Conservation (phyloP, 2,113 vertebrate species). For the Triplophysa rosa region DNA sequence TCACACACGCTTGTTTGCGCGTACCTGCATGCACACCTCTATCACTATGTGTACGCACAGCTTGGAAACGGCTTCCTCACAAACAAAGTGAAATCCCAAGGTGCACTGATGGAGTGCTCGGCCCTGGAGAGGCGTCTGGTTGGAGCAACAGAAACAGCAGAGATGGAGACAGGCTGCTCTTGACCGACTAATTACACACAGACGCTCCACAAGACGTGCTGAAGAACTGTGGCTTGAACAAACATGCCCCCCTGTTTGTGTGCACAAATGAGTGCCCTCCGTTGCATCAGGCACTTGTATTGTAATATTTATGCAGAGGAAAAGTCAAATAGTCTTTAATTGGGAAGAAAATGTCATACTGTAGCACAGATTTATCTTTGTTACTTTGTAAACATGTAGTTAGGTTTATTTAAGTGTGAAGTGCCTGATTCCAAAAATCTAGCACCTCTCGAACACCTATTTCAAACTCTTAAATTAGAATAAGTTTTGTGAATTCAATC, state of each 20-base stretch:
- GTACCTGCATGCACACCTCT: background rate
- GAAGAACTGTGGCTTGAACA: slow-evolving; percentile 18
- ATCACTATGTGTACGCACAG: slow-evolving; percentile 25
- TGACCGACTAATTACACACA: slow-evolving; percentile 8
- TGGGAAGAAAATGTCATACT: background rate
- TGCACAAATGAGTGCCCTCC: background rate
- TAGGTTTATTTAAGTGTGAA: no score
- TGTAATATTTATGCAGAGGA: background rate
- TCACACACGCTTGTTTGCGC: background rate
- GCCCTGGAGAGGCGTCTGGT: slow-evolving; percentile 35
- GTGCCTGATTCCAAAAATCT: no score
- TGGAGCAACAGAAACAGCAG: slow-evolving; percentile 25
- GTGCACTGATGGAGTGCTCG: slow-evolving; percentile 38
- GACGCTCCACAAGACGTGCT: background rate
- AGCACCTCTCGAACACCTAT: no score
- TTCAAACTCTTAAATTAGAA: no score
- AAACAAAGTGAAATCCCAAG: slow-evolving; percentile 54
- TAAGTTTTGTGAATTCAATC: no score
- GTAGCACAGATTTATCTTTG: background rate
- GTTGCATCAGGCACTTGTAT: slow-evolving; percentile 10
- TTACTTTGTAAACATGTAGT: no score
- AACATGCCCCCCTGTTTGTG: slow-evolving; percentile 19
- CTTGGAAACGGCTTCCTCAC: slow-evolving; percentile 48
- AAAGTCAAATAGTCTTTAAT: slow-evolving; percentile 21
- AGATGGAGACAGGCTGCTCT: background rate